Evolutionary conservation across 2,113 vertebrate genomes (phyloP), one percentile per base, ranked within the genome.

Genomic region (Regulus satrapa): DNA sequence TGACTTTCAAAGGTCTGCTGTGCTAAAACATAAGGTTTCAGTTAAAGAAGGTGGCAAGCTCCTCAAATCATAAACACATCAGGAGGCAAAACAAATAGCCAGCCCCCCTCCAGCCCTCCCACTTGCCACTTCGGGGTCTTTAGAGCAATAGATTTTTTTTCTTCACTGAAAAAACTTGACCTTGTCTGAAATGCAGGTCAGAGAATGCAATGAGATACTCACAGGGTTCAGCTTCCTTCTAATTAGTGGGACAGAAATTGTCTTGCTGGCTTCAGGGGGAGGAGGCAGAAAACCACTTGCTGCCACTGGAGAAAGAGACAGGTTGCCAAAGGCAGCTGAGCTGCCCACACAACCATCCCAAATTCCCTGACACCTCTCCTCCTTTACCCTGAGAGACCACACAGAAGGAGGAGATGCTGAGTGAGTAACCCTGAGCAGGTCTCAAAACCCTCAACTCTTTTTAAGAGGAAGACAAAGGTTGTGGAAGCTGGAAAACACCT

Each of bases 341-440:
- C 58, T 88, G 40, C 63, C 40, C 54, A 11, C 49, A 29, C 8
- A 5, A 5, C 51, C 32, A 36, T 1, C 74, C 61, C 36, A 91
- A 13, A 38, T 14, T 52, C 40, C 19, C n/a, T 5, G 3, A 8
- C 36, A 36, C 4, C 1, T 0, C 20, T 85, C 40, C n/a, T 59
- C 13, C 48, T 89, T 29, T 8, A 23, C n/a, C 55, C 48, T 85
- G 58, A 64, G n/a, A 79, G 17, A 41, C 28, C n/a, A 5, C 64
- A 63, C 31, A 64, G 23, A 16, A 1, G 10, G 1, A 43, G 23
- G 28, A 91, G 20, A 34, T 25, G 14, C 45, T 59, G 59, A 64
- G n/a, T 34, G 54, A 72, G 46, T 4, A 56, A 55, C 6, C 12
- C 28, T 76, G 14, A 62, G 45, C 7, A 25, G 16, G 12, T 49